Evolutionary conservation across 1,140 invertebrate species (phyloP).

Genomic region (Drosophila lacteicornis): DNA sequence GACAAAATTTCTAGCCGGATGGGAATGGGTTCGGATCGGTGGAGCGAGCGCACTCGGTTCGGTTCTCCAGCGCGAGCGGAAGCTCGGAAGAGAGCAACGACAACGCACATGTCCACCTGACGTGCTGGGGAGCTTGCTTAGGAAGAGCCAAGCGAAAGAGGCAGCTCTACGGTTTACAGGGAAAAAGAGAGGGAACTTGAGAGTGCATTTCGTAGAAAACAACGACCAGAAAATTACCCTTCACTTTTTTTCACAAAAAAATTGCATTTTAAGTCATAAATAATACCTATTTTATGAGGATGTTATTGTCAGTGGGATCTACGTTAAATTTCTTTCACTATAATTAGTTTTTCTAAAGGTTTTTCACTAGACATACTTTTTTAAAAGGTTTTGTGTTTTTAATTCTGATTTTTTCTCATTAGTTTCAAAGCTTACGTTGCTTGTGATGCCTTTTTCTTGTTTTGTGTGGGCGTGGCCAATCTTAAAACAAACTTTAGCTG

Average conservation of each 20-base stretch:
- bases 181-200: background rate
- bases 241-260: background rate
- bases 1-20: constrained; percentile 5
- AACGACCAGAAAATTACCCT: background rate
- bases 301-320: too few relatives aligned
- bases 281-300: too few relatives aligned
- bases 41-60: constrained; percentile 6
- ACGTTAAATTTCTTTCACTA: too few relatives aligned
- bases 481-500: too few relatives aligned
- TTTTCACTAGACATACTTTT: too few relatives aligned
- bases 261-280: background rate
- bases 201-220: background rate
- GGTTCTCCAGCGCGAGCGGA: constrained; percentile 33
- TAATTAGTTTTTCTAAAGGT: too few relatives aligned
- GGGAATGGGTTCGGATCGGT: constrained; percentile 17
- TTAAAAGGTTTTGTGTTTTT: too few relatives aligned
- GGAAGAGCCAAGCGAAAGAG: constrained; percentile 8
- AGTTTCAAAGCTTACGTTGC: too few relatives aligned
- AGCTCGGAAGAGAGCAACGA: constrained; percentile 10
- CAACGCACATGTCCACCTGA: constrained; percentile 24
- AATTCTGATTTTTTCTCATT: too few relatives aligned
- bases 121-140: constrained; percentile 6
- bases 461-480: too few relatives aligned
- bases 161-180: background rate
- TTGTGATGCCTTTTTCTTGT: too few relatives aligned